phyloP scores from a whole-genome alignment of 2,888 invertebrate species.

The Ommatoiulus sabulosus region DNA sequence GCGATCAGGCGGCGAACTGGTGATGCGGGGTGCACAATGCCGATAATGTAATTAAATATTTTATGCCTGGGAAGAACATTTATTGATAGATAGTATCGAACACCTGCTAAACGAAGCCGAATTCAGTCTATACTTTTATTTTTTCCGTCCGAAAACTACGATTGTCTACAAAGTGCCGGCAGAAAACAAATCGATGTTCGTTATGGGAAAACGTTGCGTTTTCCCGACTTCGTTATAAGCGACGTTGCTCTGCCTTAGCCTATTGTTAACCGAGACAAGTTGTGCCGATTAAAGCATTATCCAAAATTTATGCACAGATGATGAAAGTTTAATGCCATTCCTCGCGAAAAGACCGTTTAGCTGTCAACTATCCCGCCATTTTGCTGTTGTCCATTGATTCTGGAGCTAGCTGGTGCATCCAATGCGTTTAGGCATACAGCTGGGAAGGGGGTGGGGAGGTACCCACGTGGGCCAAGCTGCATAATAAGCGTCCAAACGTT shows the following conservation, averaged over 20 bases:
- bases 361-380: neutral
- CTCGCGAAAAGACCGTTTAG: slow-evolving; percentile 27
- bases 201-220: neutral
- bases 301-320: slow-evolving; percentile 14
- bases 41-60: slow-evolving; percentile 24
- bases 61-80: neutral
- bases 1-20: neutral
- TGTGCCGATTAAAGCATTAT: slow-evolving; percentile 36
- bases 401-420: neutral
- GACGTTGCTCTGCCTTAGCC: neutral
- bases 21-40: neutral
- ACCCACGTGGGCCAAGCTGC: neutral
- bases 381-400: neutral
- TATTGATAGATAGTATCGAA: slow-evolving; percentile 21
- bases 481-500: slow-evolving; percentile 5
- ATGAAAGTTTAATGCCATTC: slow-evolving; percentile 31
- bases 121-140: neutral
- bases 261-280: slow-evolving; percentile 24
- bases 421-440: neutral
- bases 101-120: slow-evolving; percentile 14
- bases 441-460: neutral
- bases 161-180: neutral
- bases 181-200: neutral
- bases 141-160: neutral
- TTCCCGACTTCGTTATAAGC: neutral